Percentiles rank a stretch among this genome's conserved stretches.
phyloP scores from a whole-genome alignment of 1,140 invertebrate genomes.

The Solen grandis region DNA sequence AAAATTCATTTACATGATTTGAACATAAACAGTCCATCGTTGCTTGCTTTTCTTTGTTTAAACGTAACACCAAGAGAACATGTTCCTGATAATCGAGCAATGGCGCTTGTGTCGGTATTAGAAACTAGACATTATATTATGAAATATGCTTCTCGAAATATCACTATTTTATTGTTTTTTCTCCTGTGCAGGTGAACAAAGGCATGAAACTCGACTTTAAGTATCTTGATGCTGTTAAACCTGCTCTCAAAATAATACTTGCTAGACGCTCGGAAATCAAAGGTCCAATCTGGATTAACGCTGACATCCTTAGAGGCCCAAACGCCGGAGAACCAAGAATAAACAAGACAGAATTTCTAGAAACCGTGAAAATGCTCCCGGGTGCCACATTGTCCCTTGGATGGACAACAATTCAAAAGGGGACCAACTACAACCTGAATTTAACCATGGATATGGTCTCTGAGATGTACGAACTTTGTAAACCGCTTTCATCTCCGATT shows the following conservation, averaged over 20 bases:
- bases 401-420: constrained; percentile 88
- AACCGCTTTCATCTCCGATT: constrained; percentile 54
- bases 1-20: too few species aligned
- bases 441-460: constrained; percentile 87
- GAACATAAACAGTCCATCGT: too few species aligned
- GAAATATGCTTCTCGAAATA: too few species aligned
- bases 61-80: too few species aligned
- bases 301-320: constrained; percentile 91
- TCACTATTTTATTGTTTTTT: too few species aligned
- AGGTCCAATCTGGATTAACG: constrained; percentile 92
- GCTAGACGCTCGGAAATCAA: constrained; percentile 81
- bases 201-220: constrained; percentile 88
- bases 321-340: constrained; percentile 85
- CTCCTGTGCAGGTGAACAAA: constrained; percentile 44
- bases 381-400: constrained; percentile 89
- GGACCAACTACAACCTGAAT: constrained; percentile 77
- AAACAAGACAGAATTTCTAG: constrained; percentile 86
- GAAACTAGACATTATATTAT: too few species aligned
- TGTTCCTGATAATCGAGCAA: too few species aligned
- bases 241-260: constrained; percentile 83
- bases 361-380: constrained; percentile 83
- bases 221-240: constrained; percentile 87
- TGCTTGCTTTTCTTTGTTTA: too few species aligned
- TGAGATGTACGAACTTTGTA: constrained; percentile 84
- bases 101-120: too few species aligned